phyloP scores from a whole-genome alignment of 2,888 invertebrate genomes.

The Tricholauxania praeusta region DNA sequence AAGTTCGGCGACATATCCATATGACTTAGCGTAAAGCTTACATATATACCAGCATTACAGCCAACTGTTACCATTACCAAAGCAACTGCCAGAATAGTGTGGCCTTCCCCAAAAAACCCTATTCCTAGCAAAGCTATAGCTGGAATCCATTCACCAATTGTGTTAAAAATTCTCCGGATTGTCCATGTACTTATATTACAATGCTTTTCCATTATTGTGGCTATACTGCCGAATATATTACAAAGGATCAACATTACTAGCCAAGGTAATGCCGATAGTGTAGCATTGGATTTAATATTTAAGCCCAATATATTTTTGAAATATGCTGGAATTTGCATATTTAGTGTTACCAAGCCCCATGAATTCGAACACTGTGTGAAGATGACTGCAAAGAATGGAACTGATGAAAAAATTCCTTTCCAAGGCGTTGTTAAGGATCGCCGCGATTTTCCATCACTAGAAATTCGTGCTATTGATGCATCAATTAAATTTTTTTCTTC shows the following conservation, averaged over 20 bases:
- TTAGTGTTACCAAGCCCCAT: conserved; percentile 83
- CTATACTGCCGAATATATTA: conserved; percentile 75
- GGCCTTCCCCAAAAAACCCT: conserved; percentile 66
- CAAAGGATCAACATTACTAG: conserved; percentile 77
- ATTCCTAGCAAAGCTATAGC: conserved; percentile 74
- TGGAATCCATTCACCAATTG: conserved; percentile 74
- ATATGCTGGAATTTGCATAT: conserved; percentile 82
- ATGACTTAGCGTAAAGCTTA: conserved; percentile 82
- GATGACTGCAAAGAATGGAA: conserved; percentile 80
- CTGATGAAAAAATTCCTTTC: conserved; percentile 76
- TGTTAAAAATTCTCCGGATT: conserved; percentile 69
- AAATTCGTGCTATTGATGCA: conserved; percentile 70
- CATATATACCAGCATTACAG: conserved; percentile 78
- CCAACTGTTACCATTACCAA: conserved; percentile 78
- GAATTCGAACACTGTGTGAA: conserved; percentile 76
- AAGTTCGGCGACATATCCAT: conserved; percentile 85
- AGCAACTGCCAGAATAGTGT: conserved; percentile 69
- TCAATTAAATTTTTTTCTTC: conserved; percentile 76
- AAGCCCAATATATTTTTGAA: conserved; percentile 77
- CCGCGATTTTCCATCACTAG: conserved; percentile 68
- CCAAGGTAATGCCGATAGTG: conserved; percentile 77
- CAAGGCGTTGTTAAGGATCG: conserved; percentile 74
- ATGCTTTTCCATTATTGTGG: conserved; percentile 68
- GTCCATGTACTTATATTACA: conserved; percentile 47
- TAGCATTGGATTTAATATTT: conserved; percentile 76